Evolutionary conservation across 2,888 invertebrate genomes (phyloP), one percentile per base, ranked within the genome.

Genomic region (Parnassius glacialis): DNA sequence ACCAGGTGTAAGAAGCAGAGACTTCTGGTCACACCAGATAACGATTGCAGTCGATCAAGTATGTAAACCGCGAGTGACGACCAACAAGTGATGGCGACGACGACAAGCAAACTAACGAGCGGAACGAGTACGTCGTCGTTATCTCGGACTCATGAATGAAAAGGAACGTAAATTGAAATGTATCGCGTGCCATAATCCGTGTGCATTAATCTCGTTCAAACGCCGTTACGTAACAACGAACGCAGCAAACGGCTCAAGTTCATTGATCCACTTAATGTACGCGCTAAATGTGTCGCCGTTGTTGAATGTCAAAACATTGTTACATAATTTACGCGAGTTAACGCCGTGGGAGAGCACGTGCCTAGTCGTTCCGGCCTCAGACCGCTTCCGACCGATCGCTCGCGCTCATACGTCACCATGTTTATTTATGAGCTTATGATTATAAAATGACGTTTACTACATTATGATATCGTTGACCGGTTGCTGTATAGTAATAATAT

Each of bases 151-250:
- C 84, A 85, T 90, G 90, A 91, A 90, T 90, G 90, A 90, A 90
- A 87, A 84, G 79, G 85, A 89, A 89, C 87, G 88, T 86, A 90
- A 90, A 90, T 90, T 85, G 90, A 85, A 90, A 87, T 84, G 85
- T 90, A 90, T 90, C 89, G 90, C 90, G 90, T 91, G 91, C 90
- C 86, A 89, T 90, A 91, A 90, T 89, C 90, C 89, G 85, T 83
- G 82, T 82, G 81, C 90, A 90, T 90, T 90, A 90, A 91, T 91
- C 91, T 90, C 90, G 83, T 87, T 90, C 88, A 88, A 90, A 88
- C 83, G 81, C 84, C 87, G 86, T 90, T 90, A 84, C 86, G 88
- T 89, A 87, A 90, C 80, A 76, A 70, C 73, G 78, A 80, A 78
- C 81, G 81, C 77, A 81, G 65, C 87, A 86, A 85, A 86, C 87